These are phyloP conservation scores for Xenus cinereus DNA, from an alignment of 2,113 vertebrate species.

Conservation along the genomic window DNA sequence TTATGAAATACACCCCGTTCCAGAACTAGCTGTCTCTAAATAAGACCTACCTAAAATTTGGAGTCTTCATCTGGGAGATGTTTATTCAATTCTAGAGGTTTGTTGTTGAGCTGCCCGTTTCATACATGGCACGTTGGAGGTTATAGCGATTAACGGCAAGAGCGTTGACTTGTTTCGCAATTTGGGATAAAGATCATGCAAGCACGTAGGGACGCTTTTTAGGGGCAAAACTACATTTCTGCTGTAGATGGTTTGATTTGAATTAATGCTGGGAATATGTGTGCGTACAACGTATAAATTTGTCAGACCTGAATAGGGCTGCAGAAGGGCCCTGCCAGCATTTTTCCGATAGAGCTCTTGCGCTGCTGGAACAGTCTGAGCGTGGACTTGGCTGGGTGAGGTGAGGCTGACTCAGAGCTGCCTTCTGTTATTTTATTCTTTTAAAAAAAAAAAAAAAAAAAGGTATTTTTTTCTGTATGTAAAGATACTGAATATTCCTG, in stretches of 20 bases:
- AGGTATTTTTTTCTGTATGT: background rate
- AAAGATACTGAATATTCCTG: background rate
- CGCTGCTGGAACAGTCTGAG: background rate
- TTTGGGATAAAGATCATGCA: background rate
- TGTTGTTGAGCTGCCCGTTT: background rate
- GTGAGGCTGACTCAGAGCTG: conserved; percentile 2
- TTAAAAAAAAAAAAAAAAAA: background rate
- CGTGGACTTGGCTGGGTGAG: background rate
- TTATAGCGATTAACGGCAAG: background rate
- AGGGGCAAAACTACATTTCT: background rate
- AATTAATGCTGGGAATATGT: background rate
- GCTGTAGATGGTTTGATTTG: background rate
- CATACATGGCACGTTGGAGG: background rate
- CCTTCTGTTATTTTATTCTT: conserved; percentile 10
- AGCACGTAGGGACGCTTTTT: fast-evolving
- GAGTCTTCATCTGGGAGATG: background rate
- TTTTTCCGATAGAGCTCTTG: background rate
- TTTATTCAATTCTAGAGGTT: background rate
- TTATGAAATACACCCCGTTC: background rate
- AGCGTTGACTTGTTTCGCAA: background rate
- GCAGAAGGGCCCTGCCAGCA: background rate
- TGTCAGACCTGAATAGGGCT: background rate
- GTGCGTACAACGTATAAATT: background rate
- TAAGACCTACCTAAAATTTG: background rate
- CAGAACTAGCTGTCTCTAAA: background rate